Evolutionary conservation across 2,113 vertebrate genomes (phyloP).

Genomic region (Gobius niger): DNA sequence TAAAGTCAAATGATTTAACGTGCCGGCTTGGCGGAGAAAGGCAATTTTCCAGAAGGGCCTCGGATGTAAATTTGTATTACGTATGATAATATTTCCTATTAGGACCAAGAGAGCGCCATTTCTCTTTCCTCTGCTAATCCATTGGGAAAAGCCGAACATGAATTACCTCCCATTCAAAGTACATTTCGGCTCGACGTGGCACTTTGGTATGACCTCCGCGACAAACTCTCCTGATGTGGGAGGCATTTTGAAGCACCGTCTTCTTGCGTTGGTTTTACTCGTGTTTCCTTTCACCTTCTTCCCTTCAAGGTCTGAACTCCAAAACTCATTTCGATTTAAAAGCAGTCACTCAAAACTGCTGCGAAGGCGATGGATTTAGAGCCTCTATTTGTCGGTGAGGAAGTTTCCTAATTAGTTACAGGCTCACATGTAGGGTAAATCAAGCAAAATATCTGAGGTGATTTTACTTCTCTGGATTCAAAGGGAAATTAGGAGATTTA

Average conservation of each 20-base stretch:
- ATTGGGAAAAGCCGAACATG: constrained; percentile 25
- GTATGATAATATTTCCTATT: constrained; percentile 53
- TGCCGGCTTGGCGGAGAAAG: constrained; percentile 17
- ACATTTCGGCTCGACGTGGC: constrained; percentile 45
- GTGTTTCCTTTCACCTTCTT: constrained; percentile 18
- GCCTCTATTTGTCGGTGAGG: not conserved
- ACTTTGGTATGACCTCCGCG: constrained; percentile 53
- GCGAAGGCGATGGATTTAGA: constrained; percentile 12
- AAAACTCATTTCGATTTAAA: constrained; percentile 26
- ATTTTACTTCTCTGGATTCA: not conserved
- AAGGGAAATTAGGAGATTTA: not conserved
- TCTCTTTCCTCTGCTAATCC: constrained; percentile 30
- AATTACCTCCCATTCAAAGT: constrained; percentile 38
- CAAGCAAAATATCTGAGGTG: not conserved
- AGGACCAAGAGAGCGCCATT: constrained; percentile 36
- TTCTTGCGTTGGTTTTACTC: constrained; percentile 20
- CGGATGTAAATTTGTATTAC: constrained; percentile 39
- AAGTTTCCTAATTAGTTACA: not conserved
- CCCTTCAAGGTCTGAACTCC: constrained; percentile 17
- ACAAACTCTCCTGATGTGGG: constrained; percentile 20
- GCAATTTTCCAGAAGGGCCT: constrained; percentile 40
- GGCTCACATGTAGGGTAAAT: not conserved
- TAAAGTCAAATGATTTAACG: constrained; percentile 48
- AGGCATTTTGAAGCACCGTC: not conserved
- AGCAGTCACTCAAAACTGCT: constrained; percentile 17